Conservation (phyloP, 2,888 invertebrate genomes). For the Sthenelais limicola region DNA sequence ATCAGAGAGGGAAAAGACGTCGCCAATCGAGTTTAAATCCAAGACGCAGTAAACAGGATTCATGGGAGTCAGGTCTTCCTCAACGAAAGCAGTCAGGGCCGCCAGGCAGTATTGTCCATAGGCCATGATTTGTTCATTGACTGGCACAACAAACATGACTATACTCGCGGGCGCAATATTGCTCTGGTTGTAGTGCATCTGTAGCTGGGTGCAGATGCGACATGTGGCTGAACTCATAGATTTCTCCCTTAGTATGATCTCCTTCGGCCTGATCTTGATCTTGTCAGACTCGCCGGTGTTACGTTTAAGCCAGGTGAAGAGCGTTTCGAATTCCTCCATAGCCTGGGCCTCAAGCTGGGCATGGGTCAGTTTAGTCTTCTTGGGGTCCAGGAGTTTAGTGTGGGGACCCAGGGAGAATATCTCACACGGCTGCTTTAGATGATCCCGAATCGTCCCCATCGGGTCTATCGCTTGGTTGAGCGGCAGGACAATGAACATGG, state of each 20-base stretch:
- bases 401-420: too few relatives aligned
- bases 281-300: not conserved
- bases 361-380: too few relatives aligned
- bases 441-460: not conserved
- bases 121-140: not conserved
- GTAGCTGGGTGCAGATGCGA: slow-evolving; percentile 8
- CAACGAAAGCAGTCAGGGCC: not conserved
- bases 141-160: slow-evolving; percentile 18
- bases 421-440: too few relatives aligned
- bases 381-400: too few relatives aligned
- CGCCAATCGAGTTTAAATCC: slow-evolving; percentile 8
- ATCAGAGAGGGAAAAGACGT: not conserved
- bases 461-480: not conserved
- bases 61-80: slow-evolving; percentile 9
- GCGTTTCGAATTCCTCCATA: not conserved
- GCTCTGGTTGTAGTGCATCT: not conserved
- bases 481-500: slow-evolving; percentile 20
- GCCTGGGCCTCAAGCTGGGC: not conserved
- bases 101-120: slow-evolving; percentile 3
- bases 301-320: not conserved
- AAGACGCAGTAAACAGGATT: slow-evolving; percentile 23
- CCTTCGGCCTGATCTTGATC: slow-evolving; percentile 12
- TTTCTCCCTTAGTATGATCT: slow-evolving; percentile 9
- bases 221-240: not conserved
- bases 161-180: not conserved